phyloP scores from a whole-genome alignment of 1,140 invertebrate species.

The Phenacoccus solenopsis region DNA sequence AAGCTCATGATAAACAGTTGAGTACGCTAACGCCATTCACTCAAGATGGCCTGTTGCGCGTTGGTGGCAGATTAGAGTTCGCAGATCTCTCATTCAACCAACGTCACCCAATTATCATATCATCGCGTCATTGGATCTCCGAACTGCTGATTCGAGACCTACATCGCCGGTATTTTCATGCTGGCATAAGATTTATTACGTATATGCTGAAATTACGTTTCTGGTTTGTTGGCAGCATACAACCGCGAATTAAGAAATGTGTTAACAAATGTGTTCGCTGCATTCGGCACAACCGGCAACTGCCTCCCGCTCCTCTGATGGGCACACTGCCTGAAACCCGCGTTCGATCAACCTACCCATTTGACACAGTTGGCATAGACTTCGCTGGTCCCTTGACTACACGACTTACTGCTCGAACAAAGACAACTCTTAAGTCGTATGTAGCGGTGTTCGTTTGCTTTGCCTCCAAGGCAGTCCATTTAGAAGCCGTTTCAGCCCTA shows the following conservation, averaged over 20 bases:
- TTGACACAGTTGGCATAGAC: neutral
- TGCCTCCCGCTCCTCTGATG: neutral
- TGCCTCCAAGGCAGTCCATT: slow-evolving; percentile 26
- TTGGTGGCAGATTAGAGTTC: slow-evolving; percentile 24
- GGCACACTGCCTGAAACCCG: neutral
- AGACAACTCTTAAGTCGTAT: neutral
- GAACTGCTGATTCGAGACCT: slow-evolving; percentile 1
- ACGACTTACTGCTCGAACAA: neutral
- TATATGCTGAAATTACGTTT: neutral
- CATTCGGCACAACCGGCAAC: neutral
- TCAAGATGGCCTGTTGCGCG: slow-evolving; percentile 22
- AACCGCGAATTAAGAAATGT: neutral
- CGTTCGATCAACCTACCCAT: neutral
- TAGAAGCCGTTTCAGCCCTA: slow-evolving; percentile 23
- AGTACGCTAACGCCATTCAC: neutral
- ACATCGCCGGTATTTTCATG: neutral
- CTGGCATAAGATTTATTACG: neutral
- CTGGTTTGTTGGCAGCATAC: neutral
- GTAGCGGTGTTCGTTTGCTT: slow-evolving; percentile 6
- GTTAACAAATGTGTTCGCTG: neutral
- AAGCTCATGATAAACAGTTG: neutral
- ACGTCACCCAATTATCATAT: slow-evolving; percentile 25
- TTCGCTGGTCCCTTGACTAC: neutral
- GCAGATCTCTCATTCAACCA: slow-evolving; percentile 19
- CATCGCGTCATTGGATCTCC: neutral